These are phyloP conservation scores for Datnioides undecimradiatus DNA, from an alignment of 2,113 vertebrate species.

Conservation along the genomic window DNA sequence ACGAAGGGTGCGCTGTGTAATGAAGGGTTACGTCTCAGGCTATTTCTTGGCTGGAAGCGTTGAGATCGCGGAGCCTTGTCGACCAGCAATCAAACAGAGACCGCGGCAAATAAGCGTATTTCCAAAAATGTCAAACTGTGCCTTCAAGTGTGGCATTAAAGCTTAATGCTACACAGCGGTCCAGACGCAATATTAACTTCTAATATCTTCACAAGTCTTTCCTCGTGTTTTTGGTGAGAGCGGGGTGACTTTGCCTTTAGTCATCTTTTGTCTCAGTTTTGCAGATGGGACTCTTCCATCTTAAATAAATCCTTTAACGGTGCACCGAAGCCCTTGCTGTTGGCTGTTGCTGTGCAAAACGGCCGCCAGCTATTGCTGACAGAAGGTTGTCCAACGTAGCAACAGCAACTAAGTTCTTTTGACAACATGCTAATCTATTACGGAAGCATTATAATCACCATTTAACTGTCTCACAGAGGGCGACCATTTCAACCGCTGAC, in stretches of 20 bases:
- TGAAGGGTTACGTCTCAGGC: background rate
- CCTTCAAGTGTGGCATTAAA: slow-evolving; percentile 17
- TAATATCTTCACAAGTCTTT: slow-evolving; percentile 13
- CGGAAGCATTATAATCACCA: slow-evolving; percentile 8
- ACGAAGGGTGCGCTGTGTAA: background rate
- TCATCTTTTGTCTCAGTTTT: slow-evolving; percentile 56
- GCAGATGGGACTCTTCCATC: slow-evolving; percentile 48
- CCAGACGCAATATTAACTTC: slow-evolving; percentile 7
- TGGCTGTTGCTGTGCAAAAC: slow-evolving; percentile 24
- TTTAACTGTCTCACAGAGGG: slow-evolving; percentile 23
- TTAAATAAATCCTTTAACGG: slow-evolving; percentile 57
- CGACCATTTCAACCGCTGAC: background rate
- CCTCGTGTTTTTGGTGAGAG: slow-evolving; percentile 14
- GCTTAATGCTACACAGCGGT: slow-evolving; percentile 5
- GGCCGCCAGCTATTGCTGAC: background rate
- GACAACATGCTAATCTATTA: background rate
- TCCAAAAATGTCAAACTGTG: slow-evolving; percentile 9
- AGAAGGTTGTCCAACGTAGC: background rate
- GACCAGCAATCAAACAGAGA: background rate
- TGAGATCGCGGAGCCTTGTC: slow-evolving; percentile 1
- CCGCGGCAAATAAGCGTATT: background rate
- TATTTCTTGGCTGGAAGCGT: background rate
- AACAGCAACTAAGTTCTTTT: background rate
- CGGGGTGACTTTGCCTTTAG: slow-evolving; percentile 67
- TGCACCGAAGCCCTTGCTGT: slow-evolving; percentile 55